Evolutionary conservation across 1,140 invertebrate genomes (phyloP).

Genomic region (Chrysomallon squamiferum): DNA sequence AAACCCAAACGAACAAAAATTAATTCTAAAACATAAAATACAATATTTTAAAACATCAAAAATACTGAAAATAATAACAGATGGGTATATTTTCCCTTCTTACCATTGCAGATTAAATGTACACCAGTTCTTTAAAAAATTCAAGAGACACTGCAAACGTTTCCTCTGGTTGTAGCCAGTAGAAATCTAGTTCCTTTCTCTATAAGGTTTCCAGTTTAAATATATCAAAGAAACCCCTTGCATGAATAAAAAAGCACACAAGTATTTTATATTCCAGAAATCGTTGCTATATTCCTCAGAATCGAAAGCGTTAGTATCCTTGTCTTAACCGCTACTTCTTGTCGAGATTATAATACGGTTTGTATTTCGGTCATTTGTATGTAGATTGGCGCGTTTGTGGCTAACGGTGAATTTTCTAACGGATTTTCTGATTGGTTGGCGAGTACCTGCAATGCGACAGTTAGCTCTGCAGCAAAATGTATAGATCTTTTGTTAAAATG

Average conservation of each 20-base stretch:
- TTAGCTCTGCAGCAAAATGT: slow-evolving; percentile 7
- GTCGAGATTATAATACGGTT: slow-evolving; percentile 2
- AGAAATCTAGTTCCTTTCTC: too few relatives aligned
- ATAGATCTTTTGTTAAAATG: background rate
- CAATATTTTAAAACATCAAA: too few relatives aligned
- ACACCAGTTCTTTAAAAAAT: background rate
- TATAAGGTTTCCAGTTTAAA: background rate
- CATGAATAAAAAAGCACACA: background rate
- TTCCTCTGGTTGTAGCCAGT: too few relatives aligned
- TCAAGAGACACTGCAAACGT: too few relatives aligned
- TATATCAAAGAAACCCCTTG: background rate
- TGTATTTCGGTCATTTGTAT: slow-evolving; percentile 14
- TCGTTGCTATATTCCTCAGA: background rate
- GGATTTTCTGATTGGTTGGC: slow-evolving; percentile 14
- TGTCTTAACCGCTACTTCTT: slow-evolving; percentile 11
- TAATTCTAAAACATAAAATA: too few relatives aligned
- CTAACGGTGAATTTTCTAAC: slow-evolving; percentile 16
- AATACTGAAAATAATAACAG: too few relatives aligned
- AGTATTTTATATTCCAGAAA: background rate
- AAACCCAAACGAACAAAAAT: too few relatives aligned
- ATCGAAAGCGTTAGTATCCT: background rate
- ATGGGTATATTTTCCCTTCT: background rate
- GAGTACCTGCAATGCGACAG: slow-evolving; percentile 27
- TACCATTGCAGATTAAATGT: slow-evolving; percentile 7
- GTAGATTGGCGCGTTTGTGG: slow-evolving; percentile 9